Conservation (phyloP, 2,888 invertebrate genomes). For the Globia sparganii region DNA sequence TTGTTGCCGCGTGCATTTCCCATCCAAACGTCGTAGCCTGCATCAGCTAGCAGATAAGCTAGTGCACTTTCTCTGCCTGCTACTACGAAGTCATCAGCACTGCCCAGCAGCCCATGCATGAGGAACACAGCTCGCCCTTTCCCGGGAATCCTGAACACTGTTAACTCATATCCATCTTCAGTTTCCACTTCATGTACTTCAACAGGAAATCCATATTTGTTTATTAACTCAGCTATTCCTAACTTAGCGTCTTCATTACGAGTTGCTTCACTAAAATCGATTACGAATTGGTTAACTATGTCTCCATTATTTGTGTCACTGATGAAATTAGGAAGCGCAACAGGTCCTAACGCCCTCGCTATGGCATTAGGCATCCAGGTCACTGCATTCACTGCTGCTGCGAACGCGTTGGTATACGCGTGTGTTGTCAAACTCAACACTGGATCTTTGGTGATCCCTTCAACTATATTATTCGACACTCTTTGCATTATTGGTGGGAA, state of each 20-base stretch:
- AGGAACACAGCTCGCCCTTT: conserved; percentile 77
- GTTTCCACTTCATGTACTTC: conserved; percentile 76
- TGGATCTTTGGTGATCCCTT: conserved; percentile 21
- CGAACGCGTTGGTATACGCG: conserved; percentile 31
- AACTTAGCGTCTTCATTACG: conserved; percentile 76
- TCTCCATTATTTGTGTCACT: conserved; percentile 21
- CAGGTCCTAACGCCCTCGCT: conserved; percentile 28
- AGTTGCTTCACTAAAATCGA: conserved; percentile 20
- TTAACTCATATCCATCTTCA: conserved; percentile 78
- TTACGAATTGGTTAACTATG: conserved; percentile 16
- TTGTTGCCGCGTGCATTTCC: conserved; percentile 94
- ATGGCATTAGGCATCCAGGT: conserved; percentile 41
- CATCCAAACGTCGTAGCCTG: conserved; percentile 94
- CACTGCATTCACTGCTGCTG: conserved; percentile 32
- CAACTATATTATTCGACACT: conserved; percentile 12
- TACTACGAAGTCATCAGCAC: conserved; percentile 81
- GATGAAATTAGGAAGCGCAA: accelerated
- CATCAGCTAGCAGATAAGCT: conserved; percentile 89
- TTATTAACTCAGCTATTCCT: conserved; percentile 70
- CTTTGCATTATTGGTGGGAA: neutral
- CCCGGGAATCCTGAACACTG: conserved; percentile 77
- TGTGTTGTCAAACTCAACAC: neutral
- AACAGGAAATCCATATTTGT: conserved; percentile 76
- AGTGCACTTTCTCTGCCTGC: conserved; percentile 77
- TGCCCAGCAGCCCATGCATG: conserved; percentile 82